phyloP scores from a whole-genome alignment of 2,797 vertebrate genomes.

The Pterois miles region DNA sequence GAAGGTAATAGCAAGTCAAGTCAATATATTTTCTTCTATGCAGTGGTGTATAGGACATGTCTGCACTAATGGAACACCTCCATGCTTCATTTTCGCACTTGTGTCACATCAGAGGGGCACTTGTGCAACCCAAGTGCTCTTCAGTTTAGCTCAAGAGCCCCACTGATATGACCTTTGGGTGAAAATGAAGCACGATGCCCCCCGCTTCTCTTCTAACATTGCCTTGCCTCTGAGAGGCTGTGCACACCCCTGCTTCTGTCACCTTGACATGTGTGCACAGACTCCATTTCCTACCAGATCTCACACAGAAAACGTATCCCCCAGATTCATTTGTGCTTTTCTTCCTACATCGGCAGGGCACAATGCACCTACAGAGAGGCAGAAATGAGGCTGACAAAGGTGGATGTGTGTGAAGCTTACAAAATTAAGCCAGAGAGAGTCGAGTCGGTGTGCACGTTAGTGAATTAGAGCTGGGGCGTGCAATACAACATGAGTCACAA shows the following conservation, averaged over 20 bases:
- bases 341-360: background rate
- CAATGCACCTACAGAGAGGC: background rate
- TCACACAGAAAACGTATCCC: background rate
- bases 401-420: background rate
- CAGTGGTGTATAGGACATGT: background rate
- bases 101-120: background rate
- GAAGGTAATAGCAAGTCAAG: background rate
- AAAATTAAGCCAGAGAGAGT: background rate
- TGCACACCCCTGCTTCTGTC: background rate
- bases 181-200: background rate
- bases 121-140: background rate
- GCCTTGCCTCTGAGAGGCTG: background rate
- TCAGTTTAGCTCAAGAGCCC: background rate
- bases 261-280: conserved; percentile 10
- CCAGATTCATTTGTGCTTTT: background rate
- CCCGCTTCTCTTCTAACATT: background rate
- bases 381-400: background rate
- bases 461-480: background rate
- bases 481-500: background rate
- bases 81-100: background rate
- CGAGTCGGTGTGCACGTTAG: background rate
- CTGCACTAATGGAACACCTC: background rate
- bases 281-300: background rate
- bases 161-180: background rate
- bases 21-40: background rate